A percentile compares a stretch with the other conserved stretches of the same genome.
These are phyloP conservation scores for Promerops cafer DNA, from an alignment of 2,113 vertebrate genomes.

Conservation along the genomic window DNA sequence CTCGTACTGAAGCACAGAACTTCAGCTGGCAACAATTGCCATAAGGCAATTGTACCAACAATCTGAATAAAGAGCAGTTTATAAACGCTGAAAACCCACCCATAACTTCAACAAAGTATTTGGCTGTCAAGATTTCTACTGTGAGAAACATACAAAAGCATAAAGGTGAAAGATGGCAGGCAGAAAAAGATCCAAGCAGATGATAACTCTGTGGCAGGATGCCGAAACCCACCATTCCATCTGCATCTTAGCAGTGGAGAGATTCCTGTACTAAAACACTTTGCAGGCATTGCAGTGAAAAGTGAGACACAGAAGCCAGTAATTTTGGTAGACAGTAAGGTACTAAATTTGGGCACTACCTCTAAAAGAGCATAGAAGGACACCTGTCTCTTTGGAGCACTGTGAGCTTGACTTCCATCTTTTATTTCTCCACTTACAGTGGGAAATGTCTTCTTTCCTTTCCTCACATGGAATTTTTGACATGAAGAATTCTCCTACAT, in stretches of 20 bases:
- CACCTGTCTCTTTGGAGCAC: neutral
- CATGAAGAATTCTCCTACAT: neutral
- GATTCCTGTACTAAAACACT: neutral
- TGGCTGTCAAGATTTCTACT: neutral
- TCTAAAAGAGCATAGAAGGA: neutral
- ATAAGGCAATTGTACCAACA: neutral
- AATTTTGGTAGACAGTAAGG: neutral
- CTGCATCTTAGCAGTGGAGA: neutral
- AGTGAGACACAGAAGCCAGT: neutral
- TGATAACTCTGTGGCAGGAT: neutral
- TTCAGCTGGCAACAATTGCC: neutral
- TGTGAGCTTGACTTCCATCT: neutral
- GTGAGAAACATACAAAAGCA: neutral
- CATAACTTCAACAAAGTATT: neutral
- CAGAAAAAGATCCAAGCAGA: neutral
- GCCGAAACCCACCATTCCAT: neutral
- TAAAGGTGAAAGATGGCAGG: neutral
- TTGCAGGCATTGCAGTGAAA: neutral
- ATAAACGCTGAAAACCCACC: neutral
- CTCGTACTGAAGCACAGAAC: neutral
- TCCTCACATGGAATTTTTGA: constrained; percentile 10
- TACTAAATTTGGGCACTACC: neutral
- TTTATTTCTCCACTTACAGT: neutral
- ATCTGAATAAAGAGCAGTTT: neutral
- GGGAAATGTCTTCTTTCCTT: constrained; percentile 7